Base-by-base conservation (phyloP, 92 coral and sea anemone species). In the Siderastrea siderea region DNA sequence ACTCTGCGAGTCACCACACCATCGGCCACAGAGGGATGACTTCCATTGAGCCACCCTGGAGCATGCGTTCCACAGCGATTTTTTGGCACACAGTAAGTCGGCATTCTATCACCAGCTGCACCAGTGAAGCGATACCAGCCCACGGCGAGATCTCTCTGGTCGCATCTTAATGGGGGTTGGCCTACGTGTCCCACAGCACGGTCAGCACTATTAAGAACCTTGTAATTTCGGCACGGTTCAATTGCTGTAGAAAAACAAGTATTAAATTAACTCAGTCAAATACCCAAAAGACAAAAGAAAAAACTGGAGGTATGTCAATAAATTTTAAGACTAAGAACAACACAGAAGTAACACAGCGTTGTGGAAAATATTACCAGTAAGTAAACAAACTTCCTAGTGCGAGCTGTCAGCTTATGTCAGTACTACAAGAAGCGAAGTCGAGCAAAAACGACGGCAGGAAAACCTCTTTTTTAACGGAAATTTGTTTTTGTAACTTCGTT, bases 11-110 rank as follows among this genome's bases (percentile, higher is more conserved):
- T 68, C 3, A 65, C 74, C 3, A 67, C 16, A 6, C 84, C 84
- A 4, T 80, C 75, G 1, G 7, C 17, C 11, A 53, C 50, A 49
- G 62, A 6, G 10, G 84, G 84, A 51, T 80, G 75, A 0, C 52
- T 14, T 1, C 75, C 84, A 13, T 66, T 50, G 12, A 80, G 17
- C 84, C 84, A 80, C 6, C 84, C 84, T 14, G 84, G 84, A 80
- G 84, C 75, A 19, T 80, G 74, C 47, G 84, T 52, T 17, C 84
- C 84, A 19, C 84, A 80, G 3, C 84, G 74, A 1, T 52, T 66
- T 26, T 26, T 67, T 46, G 62, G 63, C 3, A 80, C 84, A n/a
- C 84, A 80, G 0, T 5, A 3, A 3, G 48, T 53, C 10, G 84
- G 74, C 2, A 80, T 80, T 9, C 1, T 14, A 12, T 50, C 51